A percentile compares a stretch with the other conserved stretches of the same genome.
These are phyloP conservation scores for Larimichthys polyactis DNA, from an alignment of 2,113 vertebrate genomes.

Conservation along the genomic window DNA sequence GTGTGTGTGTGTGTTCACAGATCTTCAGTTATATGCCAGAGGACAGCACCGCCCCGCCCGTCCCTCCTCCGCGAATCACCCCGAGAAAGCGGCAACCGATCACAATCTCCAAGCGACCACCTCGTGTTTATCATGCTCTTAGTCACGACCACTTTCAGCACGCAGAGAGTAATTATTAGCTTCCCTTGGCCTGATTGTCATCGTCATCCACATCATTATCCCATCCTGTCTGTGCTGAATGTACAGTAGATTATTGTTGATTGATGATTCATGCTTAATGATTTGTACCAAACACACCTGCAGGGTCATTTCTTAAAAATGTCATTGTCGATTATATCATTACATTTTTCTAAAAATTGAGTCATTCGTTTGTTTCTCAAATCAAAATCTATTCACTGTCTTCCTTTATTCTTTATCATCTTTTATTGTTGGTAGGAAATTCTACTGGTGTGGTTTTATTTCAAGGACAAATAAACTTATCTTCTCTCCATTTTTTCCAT, in stretches of 20 bases:
- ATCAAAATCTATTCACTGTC: constrained; percentile 7
- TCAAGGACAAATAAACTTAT: constrained; percentile 49
- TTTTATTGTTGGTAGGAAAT: constrained; percentile 12
- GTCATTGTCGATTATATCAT: not conserved
- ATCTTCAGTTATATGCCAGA: constrained; percentile 93
- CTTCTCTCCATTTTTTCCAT: constrained; percentile 27
- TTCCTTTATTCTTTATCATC: constrained; percentile 17
- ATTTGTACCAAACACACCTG: constrained; percentile 18
- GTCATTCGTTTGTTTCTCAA: constrained; percentile 26
- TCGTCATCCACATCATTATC: constrained; percentile 63
- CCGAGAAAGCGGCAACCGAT: constrained; percentile 94
- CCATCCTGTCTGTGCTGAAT: constrained; percentile 29
- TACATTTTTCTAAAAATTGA: constrained; percentile 17
- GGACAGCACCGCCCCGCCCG: constrained; percentile 87
- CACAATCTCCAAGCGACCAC: constrained; percentile 95
- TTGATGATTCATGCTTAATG: not conserved
- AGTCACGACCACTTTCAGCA: constrained; percentile 81
- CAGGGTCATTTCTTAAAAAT: constrained; percentile 28
- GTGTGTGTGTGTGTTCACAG: constrained; percentile 75
- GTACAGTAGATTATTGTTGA: constrained; percentile 2
- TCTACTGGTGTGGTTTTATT: constrained; percentile 17
- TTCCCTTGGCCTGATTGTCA: constrained; percentile 57
- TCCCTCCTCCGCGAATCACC: constrained; percentile 92
- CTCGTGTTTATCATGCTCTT: constrained; percentile 86
- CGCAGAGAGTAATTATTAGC: constrained; percentile 86